Conservation (phyloP, 23 tunicate genomes). For the Trididemnum nubilum region DNA sequence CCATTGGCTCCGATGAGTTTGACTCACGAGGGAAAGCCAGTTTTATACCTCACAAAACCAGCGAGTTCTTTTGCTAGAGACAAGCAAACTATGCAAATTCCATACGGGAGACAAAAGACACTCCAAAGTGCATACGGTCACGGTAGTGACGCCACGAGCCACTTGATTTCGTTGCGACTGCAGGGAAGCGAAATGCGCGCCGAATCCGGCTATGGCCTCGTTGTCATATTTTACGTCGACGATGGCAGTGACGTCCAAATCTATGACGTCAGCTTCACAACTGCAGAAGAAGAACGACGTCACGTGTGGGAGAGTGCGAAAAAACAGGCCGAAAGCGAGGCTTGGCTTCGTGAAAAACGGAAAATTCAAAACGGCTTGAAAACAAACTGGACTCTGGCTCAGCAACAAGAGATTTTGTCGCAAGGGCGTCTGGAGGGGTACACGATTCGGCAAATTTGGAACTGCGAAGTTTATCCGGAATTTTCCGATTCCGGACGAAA, state of each 20-base stretch:
- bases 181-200: slow-evolving; percentile 40
- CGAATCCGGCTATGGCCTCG: slow-evolving; percentile 62
- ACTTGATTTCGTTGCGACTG: slow-evolving; percentile 44
- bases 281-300: slow-evolving; percentile 36
- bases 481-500: slow-evolving; percentile 76
- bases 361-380: slow-evolving; percentile 42
- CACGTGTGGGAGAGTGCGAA: slow-evolving; percentile 41
- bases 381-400: slow-evolving; percentile 48
- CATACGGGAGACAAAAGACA: slow-evolving; percentile 22
- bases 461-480: slow-evolving; percentile 74
- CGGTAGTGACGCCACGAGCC: slow-evolving; percentile 7
- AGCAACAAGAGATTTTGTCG: slow-evolving; percentile 51
- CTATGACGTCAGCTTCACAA: slow-evolving; percentile 19
- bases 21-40: slow-evolving; percentile 70
- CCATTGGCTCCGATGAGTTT: slow-evolving; percentile 76
- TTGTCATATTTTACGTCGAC: slow-evolving; percentile 52
- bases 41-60: slow-evolving; percentile 56
- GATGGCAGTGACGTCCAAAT: slow-evolving; percentile 12
- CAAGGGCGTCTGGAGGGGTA: slow-evolving; percentile 30
- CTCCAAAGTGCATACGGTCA: slow-evolving; percentile 57
- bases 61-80: slow-evolving; percentile 54
- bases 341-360: slow-evolving; percentile 62
- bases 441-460: slow-evolving; percentile 43
- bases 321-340: slow-evolving; percentile 52
- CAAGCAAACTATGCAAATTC: slow-evolving; percentile 45